A percentile compares a stretch with the other conserved stretches of the same genome.
Evolutionary conservation across 2,888 invertebrate genomes (phyloP).

Genomic region (Phaonia tiefii): DNA sequence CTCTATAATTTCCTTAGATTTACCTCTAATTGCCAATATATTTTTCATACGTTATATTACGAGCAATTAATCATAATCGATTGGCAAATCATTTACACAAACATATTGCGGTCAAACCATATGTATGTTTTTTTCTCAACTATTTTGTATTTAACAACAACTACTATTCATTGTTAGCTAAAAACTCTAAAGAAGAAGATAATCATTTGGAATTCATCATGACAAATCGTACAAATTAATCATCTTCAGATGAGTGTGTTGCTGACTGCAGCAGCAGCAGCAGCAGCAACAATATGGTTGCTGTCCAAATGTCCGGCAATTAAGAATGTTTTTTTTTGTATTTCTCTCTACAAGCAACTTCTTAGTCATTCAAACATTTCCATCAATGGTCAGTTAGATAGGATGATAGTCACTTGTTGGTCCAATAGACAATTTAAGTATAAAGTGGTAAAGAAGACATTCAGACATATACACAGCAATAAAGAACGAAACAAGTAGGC

Average conservation of each 20-base stretch:
- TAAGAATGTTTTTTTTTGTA: no score
- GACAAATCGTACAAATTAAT: conserved; percentile 61
- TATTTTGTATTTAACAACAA: background rate
- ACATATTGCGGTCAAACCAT: conserved; percentile 21
- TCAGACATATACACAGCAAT: background rate
- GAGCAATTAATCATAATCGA: conserved; percentile 18
- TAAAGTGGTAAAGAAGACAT: background rate
- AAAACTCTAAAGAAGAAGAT: conserved; percentile 5
- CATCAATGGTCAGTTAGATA: background rate
- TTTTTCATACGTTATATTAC: no score
- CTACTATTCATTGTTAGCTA: background rate
- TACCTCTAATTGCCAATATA: no score
- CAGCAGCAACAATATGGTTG: no score
- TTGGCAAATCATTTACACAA: conserved; percentile 3
- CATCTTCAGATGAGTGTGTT: conserved; percentile 17
- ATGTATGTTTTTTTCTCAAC: conserved; percentile 12
- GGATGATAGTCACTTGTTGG: conserved; percentile 12
- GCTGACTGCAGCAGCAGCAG: conserved; percentile 2
- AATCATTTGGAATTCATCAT: conserved; percentile 52
- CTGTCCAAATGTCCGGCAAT: no score
- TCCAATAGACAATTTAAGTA: conserved; percentile 21
- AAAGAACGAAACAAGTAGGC: background rate
- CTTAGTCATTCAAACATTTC: background rate
- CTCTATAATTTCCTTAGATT: no score
- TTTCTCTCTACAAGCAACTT: background rate